Base-by-base conservation (phyloP, 1,140 invertebrate genomes). In the Cyrtorhinus lividipennis region DNA sequence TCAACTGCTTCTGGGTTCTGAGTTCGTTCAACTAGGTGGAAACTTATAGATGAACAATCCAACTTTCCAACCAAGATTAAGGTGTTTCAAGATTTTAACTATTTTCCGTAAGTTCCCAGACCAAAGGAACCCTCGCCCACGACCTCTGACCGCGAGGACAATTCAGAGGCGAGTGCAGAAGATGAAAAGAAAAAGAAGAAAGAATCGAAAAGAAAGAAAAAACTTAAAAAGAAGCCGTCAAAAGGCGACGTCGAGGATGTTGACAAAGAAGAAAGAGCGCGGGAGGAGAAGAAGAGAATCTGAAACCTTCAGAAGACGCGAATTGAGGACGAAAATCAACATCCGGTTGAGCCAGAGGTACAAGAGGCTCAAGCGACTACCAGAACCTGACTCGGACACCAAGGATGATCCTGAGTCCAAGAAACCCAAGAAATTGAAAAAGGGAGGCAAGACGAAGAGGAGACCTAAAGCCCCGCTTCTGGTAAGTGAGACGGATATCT, bases 351-450 rank as follows among this genome's bases (percentile, higher is more conserved):
- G 15, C 60, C 12, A 56, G 62, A 45, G 23, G 53, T 23, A 3
- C 24, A 18, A 13, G 25, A 56, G 15, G 62, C 59, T 26, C 61
- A 65, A 44, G 62, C 59, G 22, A 61, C 64, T 26, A 57, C 62
- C 23, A 15, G 56, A 58, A 20, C 48, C 38, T 48, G 61, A 56
- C 1, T 69, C 65, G 27, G 66, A 67, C 24, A 62, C 56, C 5
- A 65, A 65, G 56, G 61, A 66, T 24, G 48, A 62, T 44, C 22
- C 56, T 30, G 60, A 72, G 71, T 62, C 70, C 66, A 62, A 75
- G 72, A 70, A 75, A 66, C 66, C 66, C 65, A 59, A 74, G 71
- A 70, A 77, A 68, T 66, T 67, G 24, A 72, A 75, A 57, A 64
- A 67, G 68, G 20, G 48, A 13, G 48, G 48, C 5, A 60, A 71